These are phyloP conservation scores for Alligator sinensis DNA, from an alignment of 2,113 vertebrate genomes.

Conservation along the genomic window DNA sequence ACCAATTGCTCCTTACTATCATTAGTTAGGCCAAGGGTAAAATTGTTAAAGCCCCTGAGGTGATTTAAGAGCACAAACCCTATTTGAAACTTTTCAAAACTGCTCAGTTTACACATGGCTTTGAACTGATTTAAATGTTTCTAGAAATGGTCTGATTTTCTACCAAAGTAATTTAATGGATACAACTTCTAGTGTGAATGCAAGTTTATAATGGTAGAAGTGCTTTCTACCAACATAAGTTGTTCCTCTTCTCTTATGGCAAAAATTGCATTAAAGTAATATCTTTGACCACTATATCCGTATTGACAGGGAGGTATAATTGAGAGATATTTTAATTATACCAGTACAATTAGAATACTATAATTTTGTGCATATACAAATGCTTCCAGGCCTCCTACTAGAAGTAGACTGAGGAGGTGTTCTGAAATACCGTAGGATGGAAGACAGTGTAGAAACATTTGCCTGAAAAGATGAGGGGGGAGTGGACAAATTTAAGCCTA, in stretches of 20 bases:
- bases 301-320: rapidly evolving
- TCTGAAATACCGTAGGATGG: not conserved
- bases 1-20: not conserved
- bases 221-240: not conserved
- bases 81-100: not conserved
- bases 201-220: not conserved
- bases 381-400: rapidly evolving
- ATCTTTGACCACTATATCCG: not conserved
- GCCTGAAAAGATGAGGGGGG: not conserved
- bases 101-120: not conserved
- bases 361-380: rapidly evolving
- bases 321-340: not conserved
- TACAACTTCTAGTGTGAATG: not conserved
- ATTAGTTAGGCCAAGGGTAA: not conserved
- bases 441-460: not conserved
- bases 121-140: not conserved
- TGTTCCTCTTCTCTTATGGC: not conserved
- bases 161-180: not conserved
- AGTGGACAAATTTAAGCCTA: rapidly evolving
- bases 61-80: not conserved
- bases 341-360: rapidly evolving
- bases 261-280: rapidly evolving
- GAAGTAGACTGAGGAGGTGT: not conserved
- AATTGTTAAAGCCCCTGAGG: no score
- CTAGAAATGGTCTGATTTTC: not conserved